Conservation (phyloP, 2,113 vertebrate species). For the Hydrochoerus hydrochaeris region DNA sequence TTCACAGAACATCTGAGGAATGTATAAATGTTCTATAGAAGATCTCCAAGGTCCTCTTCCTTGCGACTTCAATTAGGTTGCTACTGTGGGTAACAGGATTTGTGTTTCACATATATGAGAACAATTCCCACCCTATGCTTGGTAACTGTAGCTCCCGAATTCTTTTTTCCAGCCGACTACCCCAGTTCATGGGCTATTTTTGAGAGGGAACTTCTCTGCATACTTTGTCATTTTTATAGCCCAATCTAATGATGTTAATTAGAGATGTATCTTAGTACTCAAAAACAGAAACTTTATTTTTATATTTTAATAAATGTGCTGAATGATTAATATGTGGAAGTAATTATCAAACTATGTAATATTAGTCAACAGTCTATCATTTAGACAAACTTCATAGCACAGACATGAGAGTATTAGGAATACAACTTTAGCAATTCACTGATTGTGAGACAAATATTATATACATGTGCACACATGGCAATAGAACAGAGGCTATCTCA, state of each 20-base stretch:
- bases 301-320: neutral
- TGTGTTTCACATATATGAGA: neutral
- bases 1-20: neutral
- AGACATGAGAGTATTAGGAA: neutral
- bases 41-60: neutral
- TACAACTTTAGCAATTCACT: neutral
- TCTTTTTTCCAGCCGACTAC: neutral
- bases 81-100: neutral
- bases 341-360: neutral
- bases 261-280: neutral
- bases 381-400: neutral
- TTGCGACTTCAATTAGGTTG: neutral
- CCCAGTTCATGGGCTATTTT: neutral
- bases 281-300: slow-evolving; percentile 3
- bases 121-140: neutral
- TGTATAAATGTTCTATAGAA: neutral
- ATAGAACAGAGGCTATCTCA: neutral
- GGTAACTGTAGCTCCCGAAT: neutral
- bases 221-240: neutral
- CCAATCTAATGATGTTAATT: neutral
- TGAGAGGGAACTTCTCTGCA: neutral
- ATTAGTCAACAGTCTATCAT: neutral
- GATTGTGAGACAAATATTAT: neutral
- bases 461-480: neutral
- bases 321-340: neutral